These are phyloP conservation scores for Ictidomys tridecemlineatus DNA, from an alignment of 2,113 vertebrate species.

Conservation along the genomic window DNA sequence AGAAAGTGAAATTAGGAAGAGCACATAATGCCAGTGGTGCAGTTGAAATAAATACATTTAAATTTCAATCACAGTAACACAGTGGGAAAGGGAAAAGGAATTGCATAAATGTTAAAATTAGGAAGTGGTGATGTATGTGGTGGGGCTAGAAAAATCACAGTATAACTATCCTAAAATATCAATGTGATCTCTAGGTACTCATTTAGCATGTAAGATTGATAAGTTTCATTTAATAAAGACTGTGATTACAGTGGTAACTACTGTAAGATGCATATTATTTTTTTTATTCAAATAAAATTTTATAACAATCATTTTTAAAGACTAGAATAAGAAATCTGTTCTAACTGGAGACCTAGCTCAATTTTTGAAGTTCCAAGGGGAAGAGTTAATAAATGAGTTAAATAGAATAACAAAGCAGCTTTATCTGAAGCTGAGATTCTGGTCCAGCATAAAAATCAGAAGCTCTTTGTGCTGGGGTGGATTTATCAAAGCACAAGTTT, in stretches of 20 bases:
- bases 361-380: not conserved
- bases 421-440: constrained; percentile 14
- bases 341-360: not conserved
- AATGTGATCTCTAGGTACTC: not conserved
- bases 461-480: not conserved
- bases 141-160: not conserved
- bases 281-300: not conserved
- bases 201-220: not conserved
- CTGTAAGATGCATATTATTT: not conserved
- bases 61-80: not conserved
- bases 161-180: not conserved
- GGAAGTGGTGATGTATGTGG: not conserved
- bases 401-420: not conserved
- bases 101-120: not conserved
- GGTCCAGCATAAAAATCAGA: not conserved
- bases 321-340: not conserved
- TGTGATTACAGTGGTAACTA: not conserved
- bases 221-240: not conserved
- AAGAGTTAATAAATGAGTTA: not conserved
- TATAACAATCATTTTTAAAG: not conserved
- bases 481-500: constrained; percentile 16
- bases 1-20: not conserved
- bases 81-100: not conserved
- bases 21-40: not conserved
- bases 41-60: not conserved